These are phyloP conservation scores for Lepidochitona cinerea DNA, from an alignment of 2,888 invertebrate genomes.

Conservation along the genomic window DNA sequence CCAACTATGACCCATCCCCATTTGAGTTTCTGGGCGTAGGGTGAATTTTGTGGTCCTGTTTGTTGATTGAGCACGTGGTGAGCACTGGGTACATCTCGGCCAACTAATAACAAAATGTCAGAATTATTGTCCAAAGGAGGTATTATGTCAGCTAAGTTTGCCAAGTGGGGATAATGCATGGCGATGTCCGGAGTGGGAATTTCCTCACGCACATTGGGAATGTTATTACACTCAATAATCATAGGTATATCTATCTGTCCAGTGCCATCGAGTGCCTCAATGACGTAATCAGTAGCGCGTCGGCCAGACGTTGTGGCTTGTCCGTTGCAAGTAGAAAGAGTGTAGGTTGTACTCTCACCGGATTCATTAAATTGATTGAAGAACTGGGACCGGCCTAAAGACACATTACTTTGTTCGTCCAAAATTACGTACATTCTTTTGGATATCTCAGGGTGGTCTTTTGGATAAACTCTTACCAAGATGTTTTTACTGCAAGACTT, in stretches of 20 bases:
- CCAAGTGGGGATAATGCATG: slow-evolving; percentile 3
- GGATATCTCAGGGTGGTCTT: too few relatives aligned
- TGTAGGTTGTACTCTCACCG: neutral
- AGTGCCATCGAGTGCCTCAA: slow-evolving; percentile 20
- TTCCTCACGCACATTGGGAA: slow-evolving; percentile 25
- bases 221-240: slow-evolving; percentile 30
- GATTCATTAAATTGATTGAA: slow-evolving; percentile 2
- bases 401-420: slow-evolving; percentile 17
- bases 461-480: slow-evolving; percentile 1
- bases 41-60: neutral
- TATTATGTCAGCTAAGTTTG: neutral
- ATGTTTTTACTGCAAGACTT: slow-evolving; percentile 14
- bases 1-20: slow-evolving; percentile 10
- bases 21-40: slow-evolving; percentile 12
- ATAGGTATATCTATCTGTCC: slow-evolving; percentile 17
- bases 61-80: slow-evolving; percentile 13
- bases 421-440: slow-evolving; percentile 1
- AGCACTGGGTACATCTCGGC: slow-evolving; percentile 5
- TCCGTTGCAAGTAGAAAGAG: neutral
- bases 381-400: slow-evolving; percentile 1
- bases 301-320: slow-evolving; percentile 10
- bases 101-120: slow-evolving; percentile 5
- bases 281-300: slow-evolving; percentile 14
- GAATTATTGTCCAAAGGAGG: neutral
- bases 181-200: slow-evolving; percentile 32